Evolutionary conservation across 2,113 vertebrate species (phyloP).

Genomic region (Pluvialis apricaria): DNA sequence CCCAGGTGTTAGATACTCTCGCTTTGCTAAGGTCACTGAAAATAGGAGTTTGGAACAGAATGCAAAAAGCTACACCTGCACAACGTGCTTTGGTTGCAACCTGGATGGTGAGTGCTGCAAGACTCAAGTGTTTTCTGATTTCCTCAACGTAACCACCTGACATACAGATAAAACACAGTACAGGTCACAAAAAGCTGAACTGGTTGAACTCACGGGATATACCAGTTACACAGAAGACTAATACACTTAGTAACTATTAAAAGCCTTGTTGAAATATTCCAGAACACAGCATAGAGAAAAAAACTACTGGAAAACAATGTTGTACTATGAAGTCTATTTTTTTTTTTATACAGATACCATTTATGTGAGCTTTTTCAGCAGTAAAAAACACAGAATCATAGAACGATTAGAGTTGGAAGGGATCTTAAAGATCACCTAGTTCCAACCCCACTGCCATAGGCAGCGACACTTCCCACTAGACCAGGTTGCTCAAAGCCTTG

Average conservation of each 20-base stretch:
- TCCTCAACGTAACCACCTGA: not conserved
- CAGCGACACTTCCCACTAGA: not conserved
- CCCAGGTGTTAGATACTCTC: not conserved
- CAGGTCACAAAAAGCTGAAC: not conserved
- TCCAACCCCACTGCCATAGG: not conserved
- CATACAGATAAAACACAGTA: not conserved
- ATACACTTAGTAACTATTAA: not conserved
- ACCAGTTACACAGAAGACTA: not conserved
- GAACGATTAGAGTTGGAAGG: not conserved
- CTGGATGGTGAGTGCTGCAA: not conserved
- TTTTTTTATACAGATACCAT: not conserved
- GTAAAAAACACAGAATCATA: not conserved
- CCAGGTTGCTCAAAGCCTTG: not conserved
- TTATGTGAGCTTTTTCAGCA: not conserved
- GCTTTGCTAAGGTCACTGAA: not conserved
- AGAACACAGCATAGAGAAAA: not conserved
- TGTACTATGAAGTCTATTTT: not conserved
- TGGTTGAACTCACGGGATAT: not conserved
- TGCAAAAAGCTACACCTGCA: not conserved
- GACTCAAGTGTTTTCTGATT: not conserved
- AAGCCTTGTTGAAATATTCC: not conserved
- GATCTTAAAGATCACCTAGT: not conserved
- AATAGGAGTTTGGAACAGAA: not conserved
- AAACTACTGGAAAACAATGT: not conserved
- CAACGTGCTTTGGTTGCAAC: not conserved